Evolutionary conservation across 2,888 invertebrate species (phyloP).

Genomic region (Drosophila robusta): DNA sequence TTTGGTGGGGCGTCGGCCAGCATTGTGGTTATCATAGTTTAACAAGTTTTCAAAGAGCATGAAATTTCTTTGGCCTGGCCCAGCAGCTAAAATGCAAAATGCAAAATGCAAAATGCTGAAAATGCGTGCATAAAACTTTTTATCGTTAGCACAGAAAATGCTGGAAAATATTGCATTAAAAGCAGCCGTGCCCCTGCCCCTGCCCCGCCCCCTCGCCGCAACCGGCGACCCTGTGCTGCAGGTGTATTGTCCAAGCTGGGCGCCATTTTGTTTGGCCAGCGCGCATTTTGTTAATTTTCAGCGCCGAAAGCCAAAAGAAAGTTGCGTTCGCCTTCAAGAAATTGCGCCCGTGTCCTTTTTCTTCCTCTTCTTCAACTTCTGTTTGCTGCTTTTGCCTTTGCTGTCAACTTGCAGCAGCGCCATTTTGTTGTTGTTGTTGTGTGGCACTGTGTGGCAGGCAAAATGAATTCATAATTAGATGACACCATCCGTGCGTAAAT

Average conservation of each 20-base stretch:
- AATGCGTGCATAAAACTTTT: conserved; percentile 78
- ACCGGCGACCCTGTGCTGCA: conserved; percentile 44
- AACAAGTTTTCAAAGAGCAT: conserved; percentile 83
- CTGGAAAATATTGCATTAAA: conserved; percentile 77
- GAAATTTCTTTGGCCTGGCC: conserved; percentile 73
- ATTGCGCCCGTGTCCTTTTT: conserved; percentile 25
- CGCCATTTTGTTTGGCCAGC: conserved; percentile 70
- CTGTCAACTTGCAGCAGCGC: conserved; percentile 15
- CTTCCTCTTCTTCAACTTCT: not conserved
- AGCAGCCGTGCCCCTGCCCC: conserved; percentile 36
- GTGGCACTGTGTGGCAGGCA: conserved; percentile 54
- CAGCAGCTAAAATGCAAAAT: conserved; percentile 52
- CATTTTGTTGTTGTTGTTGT: conserved; percentile 49
- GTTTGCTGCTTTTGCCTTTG: not conserved
- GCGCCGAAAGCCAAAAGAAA: conserved; percentile 61
- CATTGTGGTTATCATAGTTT: conserved; percentile 84
- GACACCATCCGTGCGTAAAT: conserved; percentile 86
- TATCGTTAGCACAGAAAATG: conserved; percentile 68
- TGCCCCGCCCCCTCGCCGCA: not conserved
- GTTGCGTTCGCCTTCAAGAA: conserved; percentile 59
- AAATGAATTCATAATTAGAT: conserved; percentile 85
- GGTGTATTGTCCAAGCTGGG: conserved; percentile 72
- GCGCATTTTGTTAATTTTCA: conserved; percentile 74
- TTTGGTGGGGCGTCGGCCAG: conserved; percentile 33
- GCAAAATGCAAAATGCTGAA: conserved; percentile 62